Conservation (phyloP, 2,113 vertebrate genomes). For the Clarias gariepinus region DNA sequence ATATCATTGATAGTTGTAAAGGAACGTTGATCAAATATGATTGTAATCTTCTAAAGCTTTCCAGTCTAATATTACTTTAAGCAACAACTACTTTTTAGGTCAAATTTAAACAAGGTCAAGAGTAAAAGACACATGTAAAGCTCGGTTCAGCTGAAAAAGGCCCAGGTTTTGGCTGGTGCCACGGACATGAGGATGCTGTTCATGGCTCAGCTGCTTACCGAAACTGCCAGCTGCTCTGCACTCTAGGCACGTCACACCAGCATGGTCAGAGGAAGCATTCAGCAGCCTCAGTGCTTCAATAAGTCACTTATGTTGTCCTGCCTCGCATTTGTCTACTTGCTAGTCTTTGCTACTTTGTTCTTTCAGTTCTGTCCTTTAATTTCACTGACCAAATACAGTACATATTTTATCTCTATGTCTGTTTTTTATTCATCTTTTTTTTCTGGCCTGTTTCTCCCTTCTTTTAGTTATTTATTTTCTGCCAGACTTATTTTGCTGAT, state of each 20-base stretch:
- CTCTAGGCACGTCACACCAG: constrained; percentile 70
- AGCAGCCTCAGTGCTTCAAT: constrained; percentile 72
- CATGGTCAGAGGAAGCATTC: constrained; percentile 76
- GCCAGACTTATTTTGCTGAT: constrained; percentile 35
- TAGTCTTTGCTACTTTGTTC: constrained; percentile 38
- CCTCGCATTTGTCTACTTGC: constrained; percentile 61
- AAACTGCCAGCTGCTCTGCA: constrained; percentile 69
- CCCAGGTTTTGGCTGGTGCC: background rate
- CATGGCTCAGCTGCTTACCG: constrained; percentile 63
- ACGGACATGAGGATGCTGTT: constrained; percentile 7
- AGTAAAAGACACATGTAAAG: background rate
- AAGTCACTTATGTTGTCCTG: constrained; percentile 71
- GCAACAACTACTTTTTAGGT: background rate
- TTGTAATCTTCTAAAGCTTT: background rate
- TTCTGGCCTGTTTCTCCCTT: background rate
- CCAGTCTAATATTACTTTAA: background rate
- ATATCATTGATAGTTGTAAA: background rate
- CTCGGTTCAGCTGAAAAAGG: background rate
- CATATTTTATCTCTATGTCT: background rate
- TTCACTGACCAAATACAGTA: background rate
- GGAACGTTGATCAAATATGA: background rate
- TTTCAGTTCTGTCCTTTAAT: background rate
- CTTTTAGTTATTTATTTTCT: background rate
- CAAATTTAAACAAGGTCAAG: background rate
- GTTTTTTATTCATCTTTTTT: background rate